Conservation (phyloP, 1,140 invertebrate genomes). For the Drosophila erecta region DNA sequence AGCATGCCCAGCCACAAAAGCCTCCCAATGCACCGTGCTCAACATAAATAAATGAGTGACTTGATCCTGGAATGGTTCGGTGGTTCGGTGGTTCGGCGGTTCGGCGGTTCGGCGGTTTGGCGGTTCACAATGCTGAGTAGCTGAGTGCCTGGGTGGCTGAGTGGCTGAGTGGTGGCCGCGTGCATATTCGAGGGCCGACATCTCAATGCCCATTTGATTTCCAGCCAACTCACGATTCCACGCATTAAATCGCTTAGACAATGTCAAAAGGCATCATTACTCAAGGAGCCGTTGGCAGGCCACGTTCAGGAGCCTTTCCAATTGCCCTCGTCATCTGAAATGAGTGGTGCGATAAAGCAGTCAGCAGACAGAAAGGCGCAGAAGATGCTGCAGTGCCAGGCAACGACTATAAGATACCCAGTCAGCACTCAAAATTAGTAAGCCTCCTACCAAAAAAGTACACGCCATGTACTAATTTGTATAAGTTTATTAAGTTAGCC, state of each 20-base stretch:
- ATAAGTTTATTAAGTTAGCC: no score
- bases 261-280: slow-evolving; percentile 81
- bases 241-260: slow-evolving; percentile 81
- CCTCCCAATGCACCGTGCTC: slow-evolving; percentile 60
- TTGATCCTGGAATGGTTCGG: slow-evolving; percentile 45
- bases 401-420: background rate
- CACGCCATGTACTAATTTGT: no score
- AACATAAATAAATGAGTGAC: slow-evolving; percentile 78
- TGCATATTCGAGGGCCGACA: slow-evolving; percentile 60
- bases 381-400: rapidly evolving
- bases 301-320: slow-evolving; percentile 16
- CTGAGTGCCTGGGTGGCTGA: slow-evolving; percentile 7
- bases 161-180: slow-evolving; percentile 48
- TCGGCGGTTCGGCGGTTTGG: background rate
- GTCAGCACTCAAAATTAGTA: background rate
- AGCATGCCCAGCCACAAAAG: slow-evolving; percentile 52
- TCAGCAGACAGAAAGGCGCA: slow-evolving; percentile 1
- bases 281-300: slow-evolving; percentile 50
- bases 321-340: slow-evolving; percentile 52
- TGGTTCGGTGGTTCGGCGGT: background rate
- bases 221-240: slow-evolving; percentile 72
- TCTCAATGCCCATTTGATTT: slow-evolving; percentile 67
- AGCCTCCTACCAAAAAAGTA: no score
- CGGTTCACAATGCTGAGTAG: slow-evolving; percentile 10
- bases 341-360: slow-evolving; percentile 45